Percentiles rank a stretch among this genome's conserved stretches.
phyloP scores from a whole-genome alignment of 2,797 vertebrate species.

The Mareca strepera region DNA sequence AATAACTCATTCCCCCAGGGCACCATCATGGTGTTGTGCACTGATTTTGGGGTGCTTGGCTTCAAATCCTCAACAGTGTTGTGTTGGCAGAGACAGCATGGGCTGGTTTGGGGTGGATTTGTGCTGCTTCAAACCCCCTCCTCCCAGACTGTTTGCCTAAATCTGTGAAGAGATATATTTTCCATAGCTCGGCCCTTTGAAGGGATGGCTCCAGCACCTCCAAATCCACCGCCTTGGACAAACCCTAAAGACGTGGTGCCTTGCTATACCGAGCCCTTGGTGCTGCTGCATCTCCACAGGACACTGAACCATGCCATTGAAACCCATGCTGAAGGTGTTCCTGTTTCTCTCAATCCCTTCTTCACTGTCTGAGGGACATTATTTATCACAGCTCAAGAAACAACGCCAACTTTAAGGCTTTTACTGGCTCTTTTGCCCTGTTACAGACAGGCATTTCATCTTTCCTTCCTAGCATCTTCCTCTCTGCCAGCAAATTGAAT shows the following conservation, averaged over 20 bases:
- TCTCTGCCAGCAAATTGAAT: neutral
- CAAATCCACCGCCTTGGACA: no score
- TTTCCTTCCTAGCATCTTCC: neutral
- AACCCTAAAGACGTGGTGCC: neutral
- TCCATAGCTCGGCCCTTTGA: neutral
- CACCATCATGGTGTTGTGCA: neutral
- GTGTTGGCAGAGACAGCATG: fast-evolving
- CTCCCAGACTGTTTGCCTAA: neutral
- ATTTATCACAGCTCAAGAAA: conserved; percentile 8
- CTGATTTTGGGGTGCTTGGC: neutral
- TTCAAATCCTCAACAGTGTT: neutral
- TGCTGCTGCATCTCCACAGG: no score
- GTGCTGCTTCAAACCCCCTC: neutral
- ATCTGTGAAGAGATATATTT: neutral
- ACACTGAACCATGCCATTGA: neutral
- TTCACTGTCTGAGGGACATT: neutral
- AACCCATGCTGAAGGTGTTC: neutral
- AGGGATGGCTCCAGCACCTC: neutral
- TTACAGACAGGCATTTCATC: neutral
- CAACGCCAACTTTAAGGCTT: neutral
- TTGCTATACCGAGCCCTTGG: neutral
- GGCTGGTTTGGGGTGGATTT: neutral
- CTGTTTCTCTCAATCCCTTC: neutral
- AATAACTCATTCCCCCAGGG: neutral
- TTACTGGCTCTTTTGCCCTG: neutral